Conservation (phyloP, 1,140 invertebrate species). For the Bombus confusus region DNA sequence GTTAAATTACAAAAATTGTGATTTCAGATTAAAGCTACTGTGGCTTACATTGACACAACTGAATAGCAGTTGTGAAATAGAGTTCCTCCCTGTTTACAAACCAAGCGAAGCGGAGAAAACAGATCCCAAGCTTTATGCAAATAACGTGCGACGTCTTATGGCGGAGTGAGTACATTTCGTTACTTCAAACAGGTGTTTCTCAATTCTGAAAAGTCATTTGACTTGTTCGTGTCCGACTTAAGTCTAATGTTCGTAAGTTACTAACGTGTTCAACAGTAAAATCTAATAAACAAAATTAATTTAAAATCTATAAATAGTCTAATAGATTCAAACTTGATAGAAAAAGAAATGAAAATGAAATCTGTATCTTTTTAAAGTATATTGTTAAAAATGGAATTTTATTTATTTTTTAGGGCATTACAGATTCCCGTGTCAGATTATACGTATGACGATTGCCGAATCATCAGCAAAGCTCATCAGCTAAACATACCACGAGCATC, state of each 20-base stretch:
- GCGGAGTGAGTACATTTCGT: conserved; percentile 88
- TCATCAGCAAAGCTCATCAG: conserved; percentile 91
- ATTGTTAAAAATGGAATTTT: background rate
- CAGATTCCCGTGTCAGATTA: conserved; percentile 94
- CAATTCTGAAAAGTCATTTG: background rate
- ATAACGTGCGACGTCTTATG: conserved; percentile 95
- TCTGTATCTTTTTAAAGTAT: background rate
- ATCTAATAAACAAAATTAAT: no score
- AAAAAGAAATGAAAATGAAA: no score
- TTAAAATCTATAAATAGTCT: background rate
- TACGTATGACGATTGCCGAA: conserved; percentile 94
- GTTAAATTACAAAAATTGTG: background rate
- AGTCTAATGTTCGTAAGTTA: no score
- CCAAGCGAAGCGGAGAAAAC: conserved; percentile 93
- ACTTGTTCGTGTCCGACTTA: background rate
- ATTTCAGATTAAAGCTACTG: conserved; percentile 90
- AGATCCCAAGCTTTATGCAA: conserved; percentile 94
- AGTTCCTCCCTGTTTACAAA: conserved; percentile 96
- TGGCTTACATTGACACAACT: conserved; percentile 96
- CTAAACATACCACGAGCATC: conserved; percentile 90
- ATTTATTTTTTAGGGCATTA: conserved; percentile 86
- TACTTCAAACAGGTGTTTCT: no score
- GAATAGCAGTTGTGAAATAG: conserved; percentile 95
- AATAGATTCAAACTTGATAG: no score
- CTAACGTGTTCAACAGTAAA: no score